A percentile compares a stretch with the other conserved stretches of the same genome.
These are phyloP conservation scores for Zootermopsis nevadensis DNA, from an alignment of 2,888 invertebrate species.

Conservation along the genomic window DNA sequence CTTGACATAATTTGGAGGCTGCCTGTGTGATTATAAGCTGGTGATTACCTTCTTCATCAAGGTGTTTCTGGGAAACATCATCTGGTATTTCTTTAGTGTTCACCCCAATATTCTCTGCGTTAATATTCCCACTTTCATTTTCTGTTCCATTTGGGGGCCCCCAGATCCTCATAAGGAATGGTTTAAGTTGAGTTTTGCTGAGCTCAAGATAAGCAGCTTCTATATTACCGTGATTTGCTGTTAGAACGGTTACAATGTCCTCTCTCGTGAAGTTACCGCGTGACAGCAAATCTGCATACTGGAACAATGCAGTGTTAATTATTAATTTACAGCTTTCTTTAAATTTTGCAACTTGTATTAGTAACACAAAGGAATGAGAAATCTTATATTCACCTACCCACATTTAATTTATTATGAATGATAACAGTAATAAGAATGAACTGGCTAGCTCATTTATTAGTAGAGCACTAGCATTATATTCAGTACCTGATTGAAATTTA, in stretches of 20 bases:
- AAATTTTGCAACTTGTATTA: too few species aligned
- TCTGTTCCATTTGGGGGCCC: conserved; percentile 77
- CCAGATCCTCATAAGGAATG: conserved; percentile 84
- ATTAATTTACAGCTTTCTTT: too few species aligned
- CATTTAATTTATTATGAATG: too few species aligned
- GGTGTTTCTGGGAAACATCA: conserved; percentile 33
- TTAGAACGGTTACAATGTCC: conserved; percentile 78
- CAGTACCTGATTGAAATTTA: too few species aligned
- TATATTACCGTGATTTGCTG: conserved; percentile 77
- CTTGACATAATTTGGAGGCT: too few species aligned
- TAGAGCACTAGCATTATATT: too few species aligned
- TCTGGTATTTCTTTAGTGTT: conserved; percentile 35
- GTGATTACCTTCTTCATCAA: conserved; percentile 49
- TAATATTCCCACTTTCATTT: conserved; percentile 69
- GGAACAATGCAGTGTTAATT: conserved; percentile 53
- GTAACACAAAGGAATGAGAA: too few species aligned
- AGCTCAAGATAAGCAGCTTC: conserved; percentile 78
- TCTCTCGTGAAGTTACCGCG: conserved; percentile 78
- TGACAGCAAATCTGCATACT: conserved; percentile 72
- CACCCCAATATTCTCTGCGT: conserved; percentile 40
- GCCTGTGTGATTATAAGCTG: neutral
- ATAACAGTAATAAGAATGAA: too few species aligned
- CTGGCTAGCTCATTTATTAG: too few species aligned
- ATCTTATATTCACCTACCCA: too few species aligned
- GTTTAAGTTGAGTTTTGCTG: conserved; percentile 80